phyloP scores from a whole-genome alignment of 1,140 invertebrate species.

The Epicauta chinensis region DNA sequence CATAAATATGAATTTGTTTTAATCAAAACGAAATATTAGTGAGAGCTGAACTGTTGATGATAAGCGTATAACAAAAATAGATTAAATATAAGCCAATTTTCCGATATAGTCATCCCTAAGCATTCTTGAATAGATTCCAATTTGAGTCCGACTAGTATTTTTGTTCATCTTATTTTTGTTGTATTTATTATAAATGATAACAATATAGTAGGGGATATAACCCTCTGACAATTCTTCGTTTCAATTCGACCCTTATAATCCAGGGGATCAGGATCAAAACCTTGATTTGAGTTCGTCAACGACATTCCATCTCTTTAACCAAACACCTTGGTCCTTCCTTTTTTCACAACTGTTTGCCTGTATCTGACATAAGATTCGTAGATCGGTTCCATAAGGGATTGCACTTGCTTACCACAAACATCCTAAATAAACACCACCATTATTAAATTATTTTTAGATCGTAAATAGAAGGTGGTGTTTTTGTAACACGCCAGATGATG shows the following conservation, averaged over 20 bases:
- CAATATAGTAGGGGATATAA: slow-evolving; percentile 5
- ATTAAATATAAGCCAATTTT: slow-evolving; percentile 14
- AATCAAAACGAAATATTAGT: too few species aligned
- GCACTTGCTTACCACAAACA: slow-evolving; percentile 20
- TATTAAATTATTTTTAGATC: slow-evolving; percentile 18
- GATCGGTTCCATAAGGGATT: slow-evolving; percentile 8
- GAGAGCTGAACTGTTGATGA: neutral
- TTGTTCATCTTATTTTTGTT: neutral
- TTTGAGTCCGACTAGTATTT: slow-evolving; percentile 4
- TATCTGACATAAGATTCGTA: slow-evolving; percentile 8
- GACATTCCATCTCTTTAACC: neutral
- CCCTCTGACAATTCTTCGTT: slow-evolving; percentile 9
- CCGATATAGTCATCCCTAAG: neutral
- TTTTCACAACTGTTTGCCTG: neutral
- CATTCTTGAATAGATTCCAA: too few species aligned
- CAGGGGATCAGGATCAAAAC: slow-evolving; percentile 11
- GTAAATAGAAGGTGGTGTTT: too few species aligned
- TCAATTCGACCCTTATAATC: slow-evolving; percentile 17
- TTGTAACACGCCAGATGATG: too few species aligned
- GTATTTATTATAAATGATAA: slow-evolving; percentile 14
- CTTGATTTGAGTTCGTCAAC: slow-evolving; percentile 17
- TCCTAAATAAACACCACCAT: slow-evolving; percentile 23
- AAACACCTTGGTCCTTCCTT: too few species aligned
- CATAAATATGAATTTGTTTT: too few species aligned
- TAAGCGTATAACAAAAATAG: slow-evolving; percentile 9